Base-by-base conservation (phyloP, 2,113 vertebrate genomes). In the Equus quagga region DNA sequence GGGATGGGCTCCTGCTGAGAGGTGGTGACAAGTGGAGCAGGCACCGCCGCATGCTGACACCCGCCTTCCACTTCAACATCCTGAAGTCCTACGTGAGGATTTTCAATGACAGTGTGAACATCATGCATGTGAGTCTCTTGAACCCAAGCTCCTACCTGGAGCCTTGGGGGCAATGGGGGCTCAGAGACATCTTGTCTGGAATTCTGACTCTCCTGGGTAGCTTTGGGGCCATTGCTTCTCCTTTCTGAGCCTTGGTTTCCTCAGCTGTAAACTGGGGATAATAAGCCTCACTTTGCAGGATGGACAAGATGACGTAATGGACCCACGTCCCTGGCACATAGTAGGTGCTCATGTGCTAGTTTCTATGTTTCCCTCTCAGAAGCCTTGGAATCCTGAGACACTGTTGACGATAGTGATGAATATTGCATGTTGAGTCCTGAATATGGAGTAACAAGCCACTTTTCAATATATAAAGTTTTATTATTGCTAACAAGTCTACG, bases 21-120 rank as follows among this genome's bases (percentile, higher is more conserved):
- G 81, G 60, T 0, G 99, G 99, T 12, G 97, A 98, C 41, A 99
- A 98, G 41, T 99, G 99, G 99, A 97, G 72, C 0, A 98, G 93
- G 5, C 99, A 98, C 89, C 98, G 99, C 1, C 98, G 98, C 2
- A 98, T 99, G 89, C 98, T 99, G 87, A 99, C 98, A 0, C 99
- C 99, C 0, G 99, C 99, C 4, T 99, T 99, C 97, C 99, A 99
- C n/a, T 99, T 99, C 78, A 99, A 99, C 64, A 98, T 99, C 89
- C 98, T 99, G 73, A 99, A 99, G 96, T 97, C 96, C 95, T 99
- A 99, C 49, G 1, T 99, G 4, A 26, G 81, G 8, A 88, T 98
- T 17, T 99, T 99, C 96, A 99, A 99, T 86, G 91, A 97, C 11
- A 99, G 99, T 8, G 86, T 98, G 1, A 95, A 98, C 46, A 97